Conservation (phyloP, 2,113 vertebrate species). For the Nannospalax galili region DNA sequence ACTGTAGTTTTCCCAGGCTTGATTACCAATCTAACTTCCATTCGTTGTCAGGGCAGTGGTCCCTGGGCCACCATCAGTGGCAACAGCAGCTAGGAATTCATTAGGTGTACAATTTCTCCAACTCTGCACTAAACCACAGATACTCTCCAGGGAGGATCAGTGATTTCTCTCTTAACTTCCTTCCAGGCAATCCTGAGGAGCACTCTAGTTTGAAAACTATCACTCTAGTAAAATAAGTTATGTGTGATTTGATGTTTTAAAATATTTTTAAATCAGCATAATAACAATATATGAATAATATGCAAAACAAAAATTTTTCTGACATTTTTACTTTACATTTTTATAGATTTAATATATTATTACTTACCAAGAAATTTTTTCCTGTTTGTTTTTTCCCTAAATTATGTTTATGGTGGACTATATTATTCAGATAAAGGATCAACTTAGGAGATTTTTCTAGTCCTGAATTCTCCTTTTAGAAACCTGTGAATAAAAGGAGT, state of each 20-base stretch:
- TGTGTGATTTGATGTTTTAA: not conserved
- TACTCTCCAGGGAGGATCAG: not conserved
- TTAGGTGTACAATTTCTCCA: not conserved
- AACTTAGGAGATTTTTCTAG: too few relatives aligned
- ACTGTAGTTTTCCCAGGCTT: not conserved
- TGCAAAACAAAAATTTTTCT: not conserved
- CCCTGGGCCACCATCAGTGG: too few relatives aligned
- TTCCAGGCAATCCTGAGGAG: not conserved
- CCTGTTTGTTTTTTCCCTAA: too few relatives aligned
- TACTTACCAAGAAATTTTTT: not conserved
- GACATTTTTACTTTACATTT: not conserved
- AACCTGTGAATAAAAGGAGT: too few relatives aligned
- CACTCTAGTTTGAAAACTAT: too few relatives aligned
- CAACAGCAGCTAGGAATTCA: not conserved
- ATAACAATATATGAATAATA: not conserved
- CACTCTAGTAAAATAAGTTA: not conserved
- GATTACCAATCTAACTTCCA: not conserved
- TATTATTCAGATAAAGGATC: too few relatives aligned
- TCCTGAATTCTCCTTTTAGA: too few relatives aligned
- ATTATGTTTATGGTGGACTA: too few relatives aligned
- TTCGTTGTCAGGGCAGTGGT: not conserved
- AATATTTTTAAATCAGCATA: not conserved
- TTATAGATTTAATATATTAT: not conserved
- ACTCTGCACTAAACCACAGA: not conserved
- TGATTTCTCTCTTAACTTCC: not conserved